Evolutionary conservation across 2,888 invertebrate genomes (phyloP).

Genomic region (Prosopocoilus inquinatus): DNA sequence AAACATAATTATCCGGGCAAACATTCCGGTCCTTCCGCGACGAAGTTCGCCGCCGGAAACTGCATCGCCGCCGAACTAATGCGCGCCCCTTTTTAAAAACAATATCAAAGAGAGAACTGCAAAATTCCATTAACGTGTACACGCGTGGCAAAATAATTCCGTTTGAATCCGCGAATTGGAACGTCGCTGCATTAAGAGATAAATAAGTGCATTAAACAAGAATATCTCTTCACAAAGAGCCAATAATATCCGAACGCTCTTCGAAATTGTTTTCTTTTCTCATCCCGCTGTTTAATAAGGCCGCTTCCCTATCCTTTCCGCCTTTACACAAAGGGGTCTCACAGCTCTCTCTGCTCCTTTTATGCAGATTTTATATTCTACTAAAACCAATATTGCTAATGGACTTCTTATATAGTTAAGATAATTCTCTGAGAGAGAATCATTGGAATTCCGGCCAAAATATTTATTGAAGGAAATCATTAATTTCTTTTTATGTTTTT

Average conservation of each 20-base stretch:
- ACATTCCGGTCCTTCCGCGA: too few species aligned
- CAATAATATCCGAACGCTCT: slow-evolving; percentile 3
- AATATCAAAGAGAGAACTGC: slow-evolving; percentile 14
- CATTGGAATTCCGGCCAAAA: slow-evolving; percentile 7
- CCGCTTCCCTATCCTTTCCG: slow-evolving; percentile 15
- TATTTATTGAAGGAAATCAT: slow-evolving; percentile 8
- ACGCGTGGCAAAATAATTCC: slow-evolving; percentile 16
- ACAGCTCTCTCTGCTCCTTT: background rate
- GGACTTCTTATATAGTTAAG: slow-evolving; percentile 26
- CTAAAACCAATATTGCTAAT: slow-evolving; percentile 35
- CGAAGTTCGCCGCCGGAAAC: too few species aligned
- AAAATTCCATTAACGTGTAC: slow-evolving; percentile 10
- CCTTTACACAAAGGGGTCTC: too few species aligned
- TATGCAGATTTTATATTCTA: slow-evolving; percentile 24
- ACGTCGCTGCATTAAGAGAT: slow-evolving; percentile 1
- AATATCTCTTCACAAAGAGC: background rate
- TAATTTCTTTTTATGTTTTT: too few species aligned
- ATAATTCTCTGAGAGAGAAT: slow-evolving; percentile 9
- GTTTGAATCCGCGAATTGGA: slow-evolving; percentile 12
- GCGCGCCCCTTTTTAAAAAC: slow-evolving; percentile 2
- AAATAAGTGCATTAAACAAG: slow-evolving; percentile 3
- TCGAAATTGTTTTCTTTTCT: slow-evolving; percentile 1
- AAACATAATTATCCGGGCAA: too few species aligned
- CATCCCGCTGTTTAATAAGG: slow-evolving; percentile 14
- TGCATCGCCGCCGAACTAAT: too few species aligned